Evolutionary conservation across 2,888 invertebrate genomes (phyloP), one percentile per base, ranked within the genome.

Genomic region (Eucriotettix oculatus): DNA sequence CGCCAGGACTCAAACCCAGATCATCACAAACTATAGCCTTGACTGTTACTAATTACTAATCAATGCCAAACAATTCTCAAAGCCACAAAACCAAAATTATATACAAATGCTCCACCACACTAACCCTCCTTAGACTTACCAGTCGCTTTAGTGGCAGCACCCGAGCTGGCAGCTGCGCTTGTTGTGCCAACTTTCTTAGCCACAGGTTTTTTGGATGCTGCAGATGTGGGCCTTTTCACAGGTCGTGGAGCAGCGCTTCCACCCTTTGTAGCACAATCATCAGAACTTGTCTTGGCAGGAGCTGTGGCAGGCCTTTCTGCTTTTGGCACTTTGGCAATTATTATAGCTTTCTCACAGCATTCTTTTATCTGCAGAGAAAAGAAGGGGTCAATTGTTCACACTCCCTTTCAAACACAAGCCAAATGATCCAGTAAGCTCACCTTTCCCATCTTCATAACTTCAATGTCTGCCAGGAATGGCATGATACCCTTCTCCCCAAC

Each of bases 401-500:
- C 29, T 29, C 29, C 29, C 16, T 16, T 16, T 16, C 52, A 52
- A 52, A 12, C 16, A 16, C 17, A 55, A 55, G 16, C 12, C 1
- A 1, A 55, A 29, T 29, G 10, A 16, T 14, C 41, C 10, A 29
- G n/a, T 55, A 54, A 10, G 58, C 59, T 63, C 66, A 82, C 82
- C 77, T 96, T 98, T 55, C 85, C 82, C 81, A 95, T 87, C 75
- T 97, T 98, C 42, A 95, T 75, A 53, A 83, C 82, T 71, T 99
- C 98, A 0, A 98, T 74, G 71, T 97, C 97, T 1, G 84, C 83
- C 29, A 97, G 79, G 70, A 92, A 90, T 0, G 92, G 89, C 55
- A 80, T 80, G 61, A 98, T 84, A 52, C 85, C 82, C 73, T 94
- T 95, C 69, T 98, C 97, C 1, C 96, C 90, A 12, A 97, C 88